phyloP scores from a whole-genome alignment of 2,113 vertebrate genomes.

The Scomber japonicus region DNA sequence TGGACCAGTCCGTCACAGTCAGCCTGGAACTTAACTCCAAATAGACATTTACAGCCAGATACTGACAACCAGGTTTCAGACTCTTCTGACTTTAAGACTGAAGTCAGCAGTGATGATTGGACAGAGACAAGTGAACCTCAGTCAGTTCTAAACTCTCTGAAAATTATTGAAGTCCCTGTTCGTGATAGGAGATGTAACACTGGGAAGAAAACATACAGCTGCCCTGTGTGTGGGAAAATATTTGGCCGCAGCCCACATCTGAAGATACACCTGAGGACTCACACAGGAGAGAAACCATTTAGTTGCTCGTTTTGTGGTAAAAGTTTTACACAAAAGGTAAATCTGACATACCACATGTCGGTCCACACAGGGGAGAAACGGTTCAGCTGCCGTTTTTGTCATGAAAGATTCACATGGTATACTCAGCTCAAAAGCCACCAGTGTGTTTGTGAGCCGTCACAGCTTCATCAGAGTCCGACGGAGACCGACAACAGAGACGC shows the following conservation, averaged over 20 bases:
- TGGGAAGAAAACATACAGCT: constrained; percentile 21
- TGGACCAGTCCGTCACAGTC: neutral
- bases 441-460: neutral
- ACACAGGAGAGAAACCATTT: constrained; percentile 32
- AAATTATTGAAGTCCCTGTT: neutral
- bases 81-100: neutral
- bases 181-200: neutral
- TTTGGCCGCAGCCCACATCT: constrained; percentile 16
- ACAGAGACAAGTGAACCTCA: neutral
- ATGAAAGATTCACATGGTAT: constrained; percentile 12
- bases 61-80: neutral
- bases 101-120: neutral
- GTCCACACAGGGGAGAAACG: constrained; percentile 37
- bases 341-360: constrained; percentile 24
- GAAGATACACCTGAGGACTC: constrained; percentile 37
- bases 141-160: neutral
- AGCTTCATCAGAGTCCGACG: neutral
- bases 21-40: too few species aligned
- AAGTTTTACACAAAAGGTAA: constrained; percentile 8
- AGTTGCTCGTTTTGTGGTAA: constrained; percentile 23
- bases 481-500: neutral
- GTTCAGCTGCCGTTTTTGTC: constrained; percentile 22
- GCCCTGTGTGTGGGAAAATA: constrained; percentile 22
- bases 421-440: constrained; percentile 18
- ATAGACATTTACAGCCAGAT: too few species aligned